Evolutionary conservation across 2,113 vertebrate species (phyloP), one percentile per base, ranked within the genome.

Genomic region (Pseudorectes ferrugineus): DNA sequence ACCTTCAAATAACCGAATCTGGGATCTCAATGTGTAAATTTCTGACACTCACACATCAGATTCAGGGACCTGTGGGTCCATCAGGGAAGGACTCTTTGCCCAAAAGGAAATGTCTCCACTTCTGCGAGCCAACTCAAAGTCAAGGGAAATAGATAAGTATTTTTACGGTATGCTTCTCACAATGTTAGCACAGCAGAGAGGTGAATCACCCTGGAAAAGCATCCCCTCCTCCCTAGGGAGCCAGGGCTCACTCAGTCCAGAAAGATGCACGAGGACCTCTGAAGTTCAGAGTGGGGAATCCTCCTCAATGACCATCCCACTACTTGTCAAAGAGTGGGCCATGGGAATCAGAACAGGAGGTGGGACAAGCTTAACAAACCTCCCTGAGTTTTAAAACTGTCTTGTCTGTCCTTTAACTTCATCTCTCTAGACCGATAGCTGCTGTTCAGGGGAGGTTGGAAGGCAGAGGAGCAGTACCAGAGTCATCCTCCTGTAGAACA

Each of bases 61-160:
- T 25, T 49, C 29, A 3, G 21, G 36, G 17, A 49, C 28, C 49
- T 79, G 29, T 43, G 82, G 57, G 51, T 33, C 28, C 43, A n/a
- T 31, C 31, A 48, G 7, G 6, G 25, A 28, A 42, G 29, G 19
- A 29, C 14, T 33, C 43, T 54, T 36, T 62, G 35, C 19, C 61
- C 31, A 16, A 28, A 63, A 78, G 77, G 4, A 67, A 62, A 36
- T 9, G 3, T 70, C 29, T 62, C 26, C 13, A 38, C 54, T 95
- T 88, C 77, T 85, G 5, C 0, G 0, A 74, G 23, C 61, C 46
- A 35, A 5, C 21, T 36, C 3, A 1, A 62, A 70, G 25, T 35
- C n/a, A 52, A 36, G 48, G 4, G 49, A 83, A 36, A 85, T 9
- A 78, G 88, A 57, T 31, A 31, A 88, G 10, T n/a, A 9, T 5